phyloP scores from a whole-genome alignment of 2,113 vertebrate genomes.

The Fulmarus glacialis region DNA sequence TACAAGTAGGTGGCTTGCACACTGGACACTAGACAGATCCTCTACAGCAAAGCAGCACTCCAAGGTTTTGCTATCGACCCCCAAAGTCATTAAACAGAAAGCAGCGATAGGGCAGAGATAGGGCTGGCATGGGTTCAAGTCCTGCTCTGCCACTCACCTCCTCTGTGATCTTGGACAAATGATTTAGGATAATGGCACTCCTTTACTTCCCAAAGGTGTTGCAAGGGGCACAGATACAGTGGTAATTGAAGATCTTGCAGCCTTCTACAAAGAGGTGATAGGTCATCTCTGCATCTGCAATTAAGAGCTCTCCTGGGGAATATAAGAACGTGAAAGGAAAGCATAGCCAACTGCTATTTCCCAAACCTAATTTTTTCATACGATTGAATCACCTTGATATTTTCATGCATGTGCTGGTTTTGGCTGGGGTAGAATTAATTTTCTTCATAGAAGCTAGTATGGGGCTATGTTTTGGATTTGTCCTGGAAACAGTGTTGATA shows the following conservation, averaged over 20 bases:
- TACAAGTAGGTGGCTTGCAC: neutral
- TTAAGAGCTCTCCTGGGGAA: neutral
- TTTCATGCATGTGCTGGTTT: neutral
- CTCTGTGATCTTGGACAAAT: neutral
- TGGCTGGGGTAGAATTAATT: no score
- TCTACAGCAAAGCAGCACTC: neutral
- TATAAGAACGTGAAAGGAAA: neutral
- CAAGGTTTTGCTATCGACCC: neutral
- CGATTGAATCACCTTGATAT: neutral
- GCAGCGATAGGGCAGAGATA: neutral
- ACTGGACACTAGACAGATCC: neutral
- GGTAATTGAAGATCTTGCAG: neutral
- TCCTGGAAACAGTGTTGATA: no score
- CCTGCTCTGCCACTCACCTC: neutral
- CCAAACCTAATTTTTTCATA: neutral
- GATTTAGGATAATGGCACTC: neutral
- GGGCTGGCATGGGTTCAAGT: neutral
- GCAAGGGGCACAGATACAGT: neutral
- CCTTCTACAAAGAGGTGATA: neutral
- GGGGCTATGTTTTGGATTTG: no score
- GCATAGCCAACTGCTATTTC: neutral
- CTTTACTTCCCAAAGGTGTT: neutral
- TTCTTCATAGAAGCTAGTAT: no score
- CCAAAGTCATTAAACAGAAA: neutral
- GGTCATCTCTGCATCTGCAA: neutral